phyloP scores from a whole-genome alignment of 2,888 invertebrate species.

The Acronicta leporina region DNA sequence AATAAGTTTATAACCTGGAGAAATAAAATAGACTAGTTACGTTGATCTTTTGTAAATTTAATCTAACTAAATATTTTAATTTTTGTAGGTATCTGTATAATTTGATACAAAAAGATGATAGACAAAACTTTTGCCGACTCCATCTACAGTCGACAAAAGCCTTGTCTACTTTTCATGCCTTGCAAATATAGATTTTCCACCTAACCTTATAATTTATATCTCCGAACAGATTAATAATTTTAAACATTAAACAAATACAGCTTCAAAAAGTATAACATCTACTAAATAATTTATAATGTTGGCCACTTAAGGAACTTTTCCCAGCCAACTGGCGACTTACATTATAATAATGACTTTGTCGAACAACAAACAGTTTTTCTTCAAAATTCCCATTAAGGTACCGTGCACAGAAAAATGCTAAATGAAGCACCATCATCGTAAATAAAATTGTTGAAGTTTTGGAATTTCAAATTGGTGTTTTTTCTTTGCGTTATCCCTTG shows the following conservation, averaged over 20 bases:
- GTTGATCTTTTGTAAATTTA: no score
- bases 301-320: conserved; percentile 61
- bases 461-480: conserved; percentile 18
- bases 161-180: no score
- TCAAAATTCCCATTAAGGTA: conserved; percentile 79
- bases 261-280: conserved; percentile 47
- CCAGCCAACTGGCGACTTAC: conserved; percentile 80
- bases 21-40: no score
- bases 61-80: no score
- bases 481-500: background rate
- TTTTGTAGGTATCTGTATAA: no score
- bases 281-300: conserved; percentile 63
- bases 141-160: no score
- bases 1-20: no score
- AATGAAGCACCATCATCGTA: conserved; percentile 23
- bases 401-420: conserved; percentile 62
- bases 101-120: no score
- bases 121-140: no score
- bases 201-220: conserved; percentile 10
- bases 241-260: conserved; percentile 49
- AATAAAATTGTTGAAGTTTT: conserved; percentile 28
- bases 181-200: no score
- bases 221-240: conserved; percentile 45
- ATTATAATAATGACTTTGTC: conserved; percentile 84
- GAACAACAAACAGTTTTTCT: conserved; percentile 75